These are phyloP conservation scores for Harpagifer antarcticus DNA, from an alignment of 2,797 vertebrate genomes.

Conservation along the genomic window DNA sequence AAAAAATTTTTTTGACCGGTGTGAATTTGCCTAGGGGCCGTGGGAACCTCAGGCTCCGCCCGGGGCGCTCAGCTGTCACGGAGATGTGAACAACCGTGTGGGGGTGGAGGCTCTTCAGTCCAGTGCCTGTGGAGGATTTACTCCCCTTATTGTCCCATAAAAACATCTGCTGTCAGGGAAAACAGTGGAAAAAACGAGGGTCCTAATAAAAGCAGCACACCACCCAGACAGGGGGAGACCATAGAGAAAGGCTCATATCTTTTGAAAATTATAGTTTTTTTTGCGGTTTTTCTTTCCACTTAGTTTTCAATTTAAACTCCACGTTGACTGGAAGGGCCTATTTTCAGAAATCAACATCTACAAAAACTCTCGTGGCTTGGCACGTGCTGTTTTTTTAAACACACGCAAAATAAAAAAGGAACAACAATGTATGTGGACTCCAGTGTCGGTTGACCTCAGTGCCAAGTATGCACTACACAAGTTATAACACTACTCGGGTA, in stretches of 20 bases:
- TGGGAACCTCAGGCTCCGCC: constrained; percentile 58
- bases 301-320: constrained; percentile 42
- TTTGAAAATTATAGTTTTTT: constrained; percentile 28
- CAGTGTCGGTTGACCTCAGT: background rate
- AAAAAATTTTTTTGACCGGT: background rate
- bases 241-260: background rate
- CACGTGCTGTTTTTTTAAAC: constrained; percentile 25
- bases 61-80: constrained; percentile 60
- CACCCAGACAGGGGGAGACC: background rate
- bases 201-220: constrained; percentile 15
- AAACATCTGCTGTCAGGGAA: constrained; percentile 43
- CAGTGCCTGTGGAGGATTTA: constrained; percentile 16
- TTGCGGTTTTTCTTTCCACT: constrained; percentile 42
- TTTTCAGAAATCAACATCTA: constrained; percentile 28
- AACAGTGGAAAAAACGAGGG: constrained; percentile 20
- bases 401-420: background rate
- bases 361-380: constrained; percentile 22
- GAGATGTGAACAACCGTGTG: constrained; percentile 69
- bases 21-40: constrained; percentile 28
- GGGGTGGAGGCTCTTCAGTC: constrained; percentile 27
- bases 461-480: background rate
- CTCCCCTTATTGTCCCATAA: constrained; percentile 38
- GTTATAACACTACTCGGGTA: background rate
- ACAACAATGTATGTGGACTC: background rate
- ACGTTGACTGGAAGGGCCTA: constrained; percentile 22